Conservation (phyloP, 2,888 invertebrate genomes). For the Glyphotaelius pellucidus region DNA sequence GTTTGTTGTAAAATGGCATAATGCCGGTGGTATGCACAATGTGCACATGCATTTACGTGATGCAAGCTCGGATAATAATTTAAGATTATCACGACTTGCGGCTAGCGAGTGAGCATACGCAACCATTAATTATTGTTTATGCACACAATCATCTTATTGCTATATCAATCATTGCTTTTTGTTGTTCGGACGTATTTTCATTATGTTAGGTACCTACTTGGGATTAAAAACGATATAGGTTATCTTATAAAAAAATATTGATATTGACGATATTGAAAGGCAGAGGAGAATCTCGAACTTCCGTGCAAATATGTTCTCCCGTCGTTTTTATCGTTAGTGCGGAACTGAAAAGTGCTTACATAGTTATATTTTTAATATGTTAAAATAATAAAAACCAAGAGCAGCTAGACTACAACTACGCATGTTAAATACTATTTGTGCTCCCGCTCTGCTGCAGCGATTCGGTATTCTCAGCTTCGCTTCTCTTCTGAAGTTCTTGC, state of each 20-base stretch:
- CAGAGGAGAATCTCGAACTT: too few relatives aligned
- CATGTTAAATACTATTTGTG: too few relatives aligned
- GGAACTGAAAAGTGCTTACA: too few relatives aligned
- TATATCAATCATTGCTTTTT: not conserved
- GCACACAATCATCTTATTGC: not conserved
- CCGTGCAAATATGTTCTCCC: too few relatives aligned
- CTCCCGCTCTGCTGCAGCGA: too few relatives aligned
- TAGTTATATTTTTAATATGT: too few relatives aligned
- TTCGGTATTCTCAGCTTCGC: too few relatives aligned
- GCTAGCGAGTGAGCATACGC: slow-evolving; percentile 3
- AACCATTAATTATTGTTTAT: not conserved
- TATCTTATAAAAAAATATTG: not conserved
- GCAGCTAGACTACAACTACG: too few relatives aligned
- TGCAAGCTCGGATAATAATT: slow-evolving; percentile 11
- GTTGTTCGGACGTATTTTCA: not conserved
- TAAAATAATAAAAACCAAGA: too few relatives aligned
- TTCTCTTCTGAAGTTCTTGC: too few relatives aligned
- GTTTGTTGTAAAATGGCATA: slow-evolving; percentile 26
- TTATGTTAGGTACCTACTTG: not conserved
- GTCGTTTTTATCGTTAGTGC: too few relatives aligned
- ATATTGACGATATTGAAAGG: not conserved
- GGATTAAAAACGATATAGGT: not conserved
- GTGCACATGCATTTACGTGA: not conserved
- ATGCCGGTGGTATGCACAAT: slow-evolving; percentile 20
- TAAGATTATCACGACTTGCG: slow-evolving; percentile 26